A percentile compares a stretch with the other conserved stretches of the same genome.
phyloP scores from a whole-genome alignment of 2,888 invertebrate genomes.

The Helleia helle region DNA sequence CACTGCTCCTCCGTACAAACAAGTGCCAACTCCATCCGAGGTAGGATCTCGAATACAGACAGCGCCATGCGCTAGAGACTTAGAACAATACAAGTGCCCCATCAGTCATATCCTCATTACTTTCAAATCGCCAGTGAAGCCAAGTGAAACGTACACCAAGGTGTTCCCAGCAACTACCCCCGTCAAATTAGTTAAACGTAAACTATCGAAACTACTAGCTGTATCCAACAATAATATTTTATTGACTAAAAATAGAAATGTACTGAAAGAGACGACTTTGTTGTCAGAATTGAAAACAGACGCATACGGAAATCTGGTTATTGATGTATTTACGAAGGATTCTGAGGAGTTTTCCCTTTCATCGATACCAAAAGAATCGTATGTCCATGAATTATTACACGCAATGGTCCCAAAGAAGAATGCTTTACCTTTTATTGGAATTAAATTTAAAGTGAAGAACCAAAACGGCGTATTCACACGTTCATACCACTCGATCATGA shows the following conservation, averaged over 20 bases:
- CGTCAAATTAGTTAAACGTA: conserved; percentile 55
- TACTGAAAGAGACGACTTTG: conserved; percentile 50
- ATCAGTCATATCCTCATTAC: conserved; percentile 53
- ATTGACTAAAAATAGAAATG: conserved; percentile 53
- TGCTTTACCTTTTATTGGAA: conserved; percentile 56
- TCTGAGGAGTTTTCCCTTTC: conserved; percentile 52
- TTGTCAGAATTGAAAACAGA: conserved; percentile 55
- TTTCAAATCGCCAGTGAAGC: conserved; percentile 53
- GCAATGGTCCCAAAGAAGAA: conserved; percentile 53
- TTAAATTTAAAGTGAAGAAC: conserved; percentile 55
- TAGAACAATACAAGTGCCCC: conserved; percentile 50
- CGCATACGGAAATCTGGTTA: conserved; percentile 43
- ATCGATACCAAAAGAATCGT: conserved; percentile 54
- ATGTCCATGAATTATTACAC: conserved; percentile 53
- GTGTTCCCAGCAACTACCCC: conserved; percentile 59
- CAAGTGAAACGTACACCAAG: conserved; percentile 53
- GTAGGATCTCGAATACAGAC: conserved; percentile 41
- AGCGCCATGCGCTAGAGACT: conserved; percentile 48
- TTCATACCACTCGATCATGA: conserved; percentile 66
- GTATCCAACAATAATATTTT: conserved; percentile 51
- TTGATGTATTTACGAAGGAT: conserved; percentile 63
- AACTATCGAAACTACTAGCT: conserved; percentile 53
- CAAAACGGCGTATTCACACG: conserved; percentile 63
- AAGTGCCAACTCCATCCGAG: conserved; percentile 31
- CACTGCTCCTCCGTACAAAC: conserved; percentile 55